These are phyloP conservation scores for Schizothorax lantsangensis DNA, from an alignment of 2,797 vertebrate species.

Conservation along the genomic window DNA sequence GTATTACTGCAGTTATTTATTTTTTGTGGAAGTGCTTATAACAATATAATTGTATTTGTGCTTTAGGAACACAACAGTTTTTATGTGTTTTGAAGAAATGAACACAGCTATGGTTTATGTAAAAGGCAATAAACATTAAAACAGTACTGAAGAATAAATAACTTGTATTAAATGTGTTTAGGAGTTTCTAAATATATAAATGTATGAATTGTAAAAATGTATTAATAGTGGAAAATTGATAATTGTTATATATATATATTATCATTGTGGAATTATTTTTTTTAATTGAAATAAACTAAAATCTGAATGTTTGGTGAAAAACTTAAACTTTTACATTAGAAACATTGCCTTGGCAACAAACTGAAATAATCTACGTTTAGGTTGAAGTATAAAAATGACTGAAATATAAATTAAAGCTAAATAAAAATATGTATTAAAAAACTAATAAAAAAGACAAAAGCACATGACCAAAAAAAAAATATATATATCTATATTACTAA, in stretches of 20 bases:
- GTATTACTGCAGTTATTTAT: not conserved
- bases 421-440: not conserved
- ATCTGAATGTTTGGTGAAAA: not conserved
- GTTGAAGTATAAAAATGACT: not conserved
- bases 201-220: too few relatives aligned
- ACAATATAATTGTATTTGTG: not conserved
- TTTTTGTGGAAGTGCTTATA: not conserved
- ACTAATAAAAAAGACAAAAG: too few relatives aligned
- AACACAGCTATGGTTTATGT: too few relatives aligned
- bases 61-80: not conserved
- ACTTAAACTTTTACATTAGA: not conserved
- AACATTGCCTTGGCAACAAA: not conserved
- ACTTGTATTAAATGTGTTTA: too few relatives aligned
- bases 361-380: not conserved
- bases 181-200: too few relatives aligned
- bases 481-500: not conserved
- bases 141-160: too few relatives aligned
- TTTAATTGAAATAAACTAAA: not conserved
- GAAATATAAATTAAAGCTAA: not conserved
- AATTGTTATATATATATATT: too few relatives aligned
- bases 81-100: not conserved
- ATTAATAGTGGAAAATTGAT: too few relatives aligned
- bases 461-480: too few relatives aligned
- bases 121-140: not conserved
- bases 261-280: not conserved